Evolutionary conservation across 2,797 vertebrate species (phyloP).

Genomic region (Chromobotia macracanthus): DNA sequence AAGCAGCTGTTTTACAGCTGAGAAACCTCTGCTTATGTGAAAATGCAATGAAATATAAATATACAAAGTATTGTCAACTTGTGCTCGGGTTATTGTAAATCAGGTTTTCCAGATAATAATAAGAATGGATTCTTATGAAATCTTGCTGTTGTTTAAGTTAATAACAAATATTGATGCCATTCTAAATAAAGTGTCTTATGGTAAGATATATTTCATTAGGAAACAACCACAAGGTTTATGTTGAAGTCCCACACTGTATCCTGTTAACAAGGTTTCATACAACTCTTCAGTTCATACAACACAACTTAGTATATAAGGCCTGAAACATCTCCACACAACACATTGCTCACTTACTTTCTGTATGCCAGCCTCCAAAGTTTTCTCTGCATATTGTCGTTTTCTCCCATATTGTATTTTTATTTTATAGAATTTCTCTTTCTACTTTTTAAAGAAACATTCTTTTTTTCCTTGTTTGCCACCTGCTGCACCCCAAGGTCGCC

Average conservation of each 20-base stretch:
- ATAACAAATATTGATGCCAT: not conserved
- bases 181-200: not conserved
- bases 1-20: slow-evolving; percentile 6
- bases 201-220: slow-evolving; percentile 2
- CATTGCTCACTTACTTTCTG: not conserved
- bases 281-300: not conserved
- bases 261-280: too few relatives aligned
- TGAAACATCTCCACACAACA: not conserved
- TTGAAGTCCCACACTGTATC: not conserved
- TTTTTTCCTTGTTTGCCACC: slow-evolving; percentile 37
- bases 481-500: slow-evolving; percentile 52
- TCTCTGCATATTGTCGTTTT: not conserved
- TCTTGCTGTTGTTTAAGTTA: not conserved
- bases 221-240: not conserved
- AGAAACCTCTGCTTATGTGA: slow-evolving; percentile 25
- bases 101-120: not conserved
- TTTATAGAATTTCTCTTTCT: slow-evolving; percentile 12
- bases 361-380: not conserved
- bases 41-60: slow-evolving; percentile 45
- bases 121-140: not conserved
- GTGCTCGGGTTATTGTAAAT: not conserved
- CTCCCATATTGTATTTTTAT: not conserved
- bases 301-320: not conserved
- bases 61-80: slow-evolving; percentile 12
- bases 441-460: slow-evolving; percentile 20